Evolutionary conservation across 2,113 vertebrate species (phyloP), one percentile per base, ranked within the genome.

Genomic region (Odocoileus hemionus): DNA sequence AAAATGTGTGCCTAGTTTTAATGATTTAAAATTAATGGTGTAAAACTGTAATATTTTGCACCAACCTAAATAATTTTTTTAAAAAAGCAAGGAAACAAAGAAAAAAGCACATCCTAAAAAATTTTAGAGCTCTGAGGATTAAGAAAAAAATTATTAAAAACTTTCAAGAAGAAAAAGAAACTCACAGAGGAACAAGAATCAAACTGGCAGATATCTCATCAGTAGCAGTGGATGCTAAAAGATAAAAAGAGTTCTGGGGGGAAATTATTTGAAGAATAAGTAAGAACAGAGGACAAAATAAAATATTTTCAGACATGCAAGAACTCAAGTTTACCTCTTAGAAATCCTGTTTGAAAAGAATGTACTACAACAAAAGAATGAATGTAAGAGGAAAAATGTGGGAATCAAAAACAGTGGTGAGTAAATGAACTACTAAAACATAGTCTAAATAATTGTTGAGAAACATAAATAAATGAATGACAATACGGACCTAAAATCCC

Each of bases 131-230:
- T 76, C 7, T 43, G 25, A 5, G 36, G 9, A 60, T 90, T 80
- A 43, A 36, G 79, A 45, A 86, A 30, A 90, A 92, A 88, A 60
- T 70, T 15, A 67, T 54, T 14, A 76, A 95, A 96, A 79, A 92
- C 52, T 94, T 96, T 94, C 28, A 74, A 60, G 55, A 92, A 83
- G 25, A 39, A 79, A 97, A 94, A 95, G 76, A 58, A 83, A 74
- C 57, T 84, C 57, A 94, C 25, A 60, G 93, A 93, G 64, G 43
- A 87, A 79, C 19, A 84, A 95, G 39, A 91, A 94, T 95, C 79
- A 97, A 55, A 94, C 16, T 57, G 39, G 95, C 80, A 94, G 89
- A 92, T 83, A 83, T 96, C 80, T 96, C 64, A 88, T 60, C 30
- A 74, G 26, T 58, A 93, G 64, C 21, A 95, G 50, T 61, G 43